phyloP scores from a whole-genome alignment of 2,797 vertebrate genomes.

The Neostethus bicornis region DNA sequence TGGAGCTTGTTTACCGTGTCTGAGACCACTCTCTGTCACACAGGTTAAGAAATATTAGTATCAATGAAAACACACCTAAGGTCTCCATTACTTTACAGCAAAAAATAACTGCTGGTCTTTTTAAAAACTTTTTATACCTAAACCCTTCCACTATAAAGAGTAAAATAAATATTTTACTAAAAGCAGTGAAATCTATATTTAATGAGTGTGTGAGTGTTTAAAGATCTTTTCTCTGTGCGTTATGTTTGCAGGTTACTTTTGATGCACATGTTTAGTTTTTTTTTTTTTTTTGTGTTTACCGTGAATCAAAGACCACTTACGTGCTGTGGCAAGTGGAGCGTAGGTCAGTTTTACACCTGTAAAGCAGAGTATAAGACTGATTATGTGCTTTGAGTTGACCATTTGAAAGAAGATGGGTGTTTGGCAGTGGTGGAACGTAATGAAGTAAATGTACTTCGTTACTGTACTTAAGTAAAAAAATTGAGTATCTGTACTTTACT shows the following conservation, averaged over 20 bases:
- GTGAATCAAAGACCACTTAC: slow-evolving; percentile 23
- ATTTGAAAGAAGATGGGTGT: slow-evolving; percentile 39
- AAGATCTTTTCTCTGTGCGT: not conserved
- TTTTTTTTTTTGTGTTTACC: slow-evolving; percentile 6
- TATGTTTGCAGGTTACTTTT: slow-evolving; percentile 5
- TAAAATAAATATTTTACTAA: not conserved
- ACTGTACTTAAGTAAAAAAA: no score
- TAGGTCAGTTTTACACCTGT: slow-evolving; percentile 46
- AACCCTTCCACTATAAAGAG: no score
- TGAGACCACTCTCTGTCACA: not conserved
- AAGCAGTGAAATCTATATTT: not conserved
- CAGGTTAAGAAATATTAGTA: not conserved
- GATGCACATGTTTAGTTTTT: slow-evolving; percentile 3
- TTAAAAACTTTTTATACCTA: no score
- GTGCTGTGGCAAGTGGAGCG: slow-evolving; percentile 29
- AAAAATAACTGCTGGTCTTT: not conserved
- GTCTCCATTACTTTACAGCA: slow-evolving; percentile 5
- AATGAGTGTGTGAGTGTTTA: not conserved
- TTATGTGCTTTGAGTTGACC: slow-evolving; percentile 55
- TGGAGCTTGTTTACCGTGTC: slow-evolving; percentile 16
- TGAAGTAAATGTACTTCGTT: no score
- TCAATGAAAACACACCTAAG: slow-evolving; percentile 4
- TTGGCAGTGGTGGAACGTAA: no score
- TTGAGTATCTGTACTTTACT: no score
- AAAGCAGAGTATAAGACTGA: slow-evolving; percentile 44